Conservation (phyloP, 2,113 vertebrate species). For the Siniperca knerii region DNA sequence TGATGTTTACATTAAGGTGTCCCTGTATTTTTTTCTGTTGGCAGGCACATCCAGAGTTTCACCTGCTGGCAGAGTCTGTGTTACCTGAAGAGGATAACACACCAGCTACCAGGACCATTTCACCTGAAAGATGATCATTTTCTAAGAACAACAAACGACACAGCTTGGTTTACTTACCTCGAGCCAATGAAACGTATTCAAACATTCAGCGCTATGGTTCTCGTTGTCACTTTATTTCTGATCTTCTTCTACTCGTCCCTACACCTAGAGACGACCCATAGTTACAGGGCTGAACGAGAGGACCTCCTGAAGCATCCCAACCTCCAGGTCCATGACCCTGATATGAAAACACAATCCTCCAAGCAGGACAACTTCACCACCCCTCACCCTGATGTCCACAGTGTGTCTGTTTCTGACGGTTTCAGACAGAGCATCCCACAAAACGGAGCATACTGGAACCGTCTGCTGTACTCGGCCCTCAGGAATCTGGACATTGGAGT, state of each 20-base stretch:
- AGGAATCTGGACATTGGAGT: neutral
- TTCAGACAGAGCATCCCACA: conserved; percentile 66
- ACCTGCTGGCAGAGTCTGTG: neutral
- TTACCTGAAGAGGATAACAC: conserved; percentile 21
- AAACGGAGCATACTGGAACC: conserved; percentile 82
- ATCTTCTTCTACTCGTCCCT: conserved; percentile 67
- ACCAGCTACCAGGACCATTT: neutral
- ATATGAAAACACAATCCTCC: neutral
- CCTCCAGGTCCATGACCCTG: fast-evolving
- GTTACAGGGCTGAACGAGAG: neutral
- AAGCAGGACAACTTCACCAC: neutral
- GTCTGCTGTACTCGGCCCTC: conserved; percentile 65
- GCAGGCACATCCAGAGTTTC: conserved; percentile 30
- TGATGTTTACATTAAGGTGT: neutral
- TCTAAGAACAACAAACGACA: neutral
- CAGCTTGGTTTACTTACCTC: neutral
- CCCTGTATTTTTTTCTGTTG: neutral
- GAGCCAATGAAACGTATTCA: conserved; percentile 50
- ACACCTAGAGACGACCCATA: neutral
- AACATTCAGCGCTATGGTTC: conserved; percentile 39
- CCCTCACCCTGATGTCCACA: fast-evolving
- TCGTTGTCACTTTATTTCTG: conserved; percentile 55
- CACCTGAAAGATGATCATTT: conserved; percentile 21
- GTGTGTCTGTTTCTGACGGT: conserved; percentile 42
- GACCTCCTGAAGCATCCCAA: fast-evolving